phyloP scores from a whole-genome alignment of 2,113 vertebrate species.

The Chauna torquata region DNA sequence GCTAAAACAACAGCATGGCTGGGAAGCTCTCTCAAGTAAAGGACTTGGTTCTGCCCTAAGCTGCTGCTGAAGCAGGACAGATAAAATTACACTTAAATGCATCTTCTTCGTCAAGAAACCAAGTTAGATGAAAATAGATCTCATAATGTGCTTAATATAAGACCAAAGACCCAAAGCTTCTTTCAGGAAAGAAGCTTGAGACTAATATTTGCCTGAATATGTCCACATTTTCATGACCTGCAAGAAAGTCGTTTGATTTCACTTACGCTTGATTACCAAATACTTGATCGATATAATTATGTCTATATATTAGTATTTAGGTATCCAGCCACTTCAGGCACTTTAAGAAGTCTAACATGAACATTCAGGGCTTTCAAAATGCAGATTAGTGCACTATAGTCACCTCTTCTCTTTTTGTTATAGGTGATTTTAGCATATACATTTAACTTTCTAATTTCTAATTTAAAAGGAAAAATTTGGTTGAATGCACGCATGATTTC shows the following conservation, averaged over 20 bases:
- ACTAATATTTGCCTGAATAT: not conserved
- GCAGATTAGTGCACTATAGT: not conserved
- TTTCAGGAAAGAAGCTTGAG: not conserved
- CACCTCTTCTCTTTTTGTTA: not conserved
- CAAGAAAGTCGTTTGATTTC: not conserved
- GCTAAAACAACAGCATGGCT: not conserved
- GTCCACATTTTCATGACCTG: not conserved
- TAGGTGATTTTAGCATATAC: not conserved
- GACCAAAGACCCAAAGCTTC: not conserved
- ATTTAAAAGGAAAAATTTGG: constrained; percentile 29
- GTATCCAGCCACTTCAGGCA: not conserved
- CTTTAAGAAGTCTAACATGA: not conserved
- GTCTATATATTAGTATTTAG: not conserved
- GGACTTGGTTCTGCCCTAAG: not conserved
- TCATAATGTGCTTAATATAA: not conserved
- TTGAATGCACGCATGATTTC: constrained; percentile 18
- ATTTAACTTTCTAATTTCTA: constrained; percentile 56
- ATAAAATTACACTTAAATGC: not conserved
- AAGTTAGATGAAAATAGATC: not conserved
- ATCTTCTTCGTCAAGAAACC: not conserved
- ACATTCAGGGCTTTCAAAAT: not conserved
- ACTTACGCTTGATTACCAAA: not conserved
- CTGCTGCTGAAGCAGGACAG: not conserved
- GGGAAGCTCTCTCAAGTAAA: not conserved
- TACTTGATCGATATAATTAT: not conserved